Evolutionary conservation across 2,797 vertebrate genomes (phyloP), one percentile per base, ranked within the genome.

Genomic region (Acridotheres tristis): DNA sequence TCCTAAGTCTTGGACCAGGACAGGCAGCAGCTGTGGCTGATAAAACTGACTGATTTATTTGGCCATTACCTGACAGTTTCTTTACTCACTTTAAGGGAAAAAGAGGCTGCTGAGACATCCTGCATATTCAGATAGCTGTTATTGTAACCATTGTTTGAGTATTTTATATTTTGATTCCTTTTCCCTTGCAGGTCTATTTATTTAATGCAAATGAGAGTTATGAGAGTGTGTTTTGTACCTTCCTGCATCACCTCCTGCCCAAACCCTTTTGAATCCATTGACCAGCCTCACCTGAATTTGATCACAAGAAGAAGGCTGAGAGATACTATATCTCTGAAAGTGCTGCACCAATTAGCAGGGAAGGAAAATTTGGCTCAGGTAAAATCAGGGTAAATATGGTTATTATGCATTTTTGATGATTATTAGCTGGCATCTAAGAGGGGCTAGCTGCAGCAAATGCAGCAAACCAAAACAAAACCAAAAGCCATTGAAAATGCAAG

Each of bases 21-120:
- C 0, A 40, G 72, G 86, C 81, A 85, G 93, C 87, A 94, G 87
- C 77, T 32, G 13, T 48, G 68, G 55, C 86, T 65, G 78, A 63
- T 65, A 90, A 53, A 10, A 9, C 67, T 9, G 58, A 53, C 85
- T 91, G 94, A 95, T 93, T 93, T 63, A 92, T 96, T 83, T 94
- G 87, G 53, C 66, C 83, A 67, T 96, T 94, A 76, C 83, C 89
- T 92, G 95, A 81, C 85, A 66, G 75, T 55, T 91, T 65, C 91
- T 91, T 93, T 75, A 88, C 79, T 94, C 29, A 61, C 19, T 79
- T 79, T 81, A 81, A 89, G 55, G 62, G 79, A 48, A 77, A 91
- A 91, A 42, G 65, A 94, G 69, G 55, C 55, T 92, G 73, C 2
- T 17, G 62, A 55, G 69, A 72, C 47, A 61, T 42, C 62, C 79